Evolutionary conservation across 2,113 vertebrate species (phyloP), one percentile per base, ranked within the genome.

Genomic region (Caranx ignobilis): DNA sequence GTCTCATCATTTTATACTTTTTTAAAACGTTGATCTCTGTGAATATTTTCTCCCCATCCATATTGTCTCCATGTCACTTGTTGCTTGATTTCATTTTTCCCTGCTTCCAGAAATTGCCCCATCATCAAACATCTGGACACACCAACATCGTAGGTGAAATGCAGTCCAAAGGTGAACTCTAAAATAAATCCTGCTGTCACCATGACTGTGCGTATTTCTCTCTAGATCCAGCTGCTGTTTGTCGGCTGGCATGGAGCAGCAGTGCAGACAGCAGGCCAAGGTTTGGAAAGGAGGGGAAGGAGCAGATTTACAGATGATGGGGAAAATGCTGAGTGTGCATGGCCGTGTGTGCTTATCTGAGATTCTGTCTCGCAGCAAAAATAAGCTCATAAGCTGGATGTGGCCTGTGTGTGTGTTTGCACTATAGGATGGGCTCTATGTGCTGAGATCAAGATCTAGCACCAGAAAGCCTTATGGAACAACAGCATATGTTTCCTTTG

Each of bases 151-250:
- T 5, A 62, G 32, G 8, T 55, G 6, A 43, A 62, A 56, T 48
- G 57, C 64, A 66, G 64, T 74, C 41, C 55, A 77, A 47, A 80
- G 74, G 56, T 70, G 60, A 85, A 32, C 26, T 60, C 37, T 37
- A 2, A 90, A 55, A 85, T 88, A 91, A 90, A 93, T 50, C 55
- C 68, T 65, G 54, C 57, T 84, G 18, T 83, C 66, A 87, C 35
- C 5, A 7, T 79, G 82, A 81, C 62, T 39, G 4, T 11, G 71
- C 21, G 0, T 71, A 41, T 77, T 60, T 85, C 21, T 71, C 9
- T 82, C 5, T 11, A 5, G 16, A 55, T 43, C 34, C 31, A 47
- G 68, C 41, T 82, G 63, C 3, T 43, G 18, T 69, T 76, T 72
- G 60, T 48, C 81, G 47, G 47, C 32, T 48, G 7, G 4, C 15